Base-by-base conservation (phyloP, 2,888 invertebrate species). In the Automeris io region DNA sequence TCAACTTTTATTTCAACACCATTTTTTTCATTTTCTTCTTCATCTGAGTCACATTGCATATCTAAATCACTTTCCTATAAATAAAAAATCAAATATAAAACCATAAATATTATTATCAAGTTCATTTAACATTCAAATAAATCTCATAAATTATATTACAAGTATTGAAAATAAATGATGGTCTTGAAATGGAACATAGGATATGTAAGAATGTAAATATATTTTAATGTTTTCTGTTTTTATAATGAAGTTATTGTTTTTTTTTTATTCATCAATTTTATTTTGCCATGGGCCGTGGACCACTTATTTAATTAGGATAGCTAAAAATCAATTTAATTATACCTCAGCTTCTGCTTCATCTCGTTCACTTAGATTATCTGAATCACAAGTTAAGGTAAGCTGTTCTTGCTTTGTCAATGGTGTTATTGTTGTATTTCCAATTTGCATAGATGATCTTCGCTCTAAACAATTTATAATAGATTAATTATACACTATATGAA, bases 311-410 rank as follows among this genome's bases (percentile, higher is more conserved):
- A n/a, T n/a, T n/a, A 35, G 9, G 40, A 35, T 21, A 18, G 19
- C 18, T 4, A 21, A 23, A 18, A 21, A 33, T 18, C 43, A 23
- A 11, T 33, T 33, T 31, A 36, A 37, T 26, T n/a, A 44, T 63
- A 87, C 87, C 64, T 95, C 94, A 3, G 93, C 95, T 69, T 93
- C 93, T 9, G 93, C 93, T 72, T 94, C 93, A 66, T 93, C 93
- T 13, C 93, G 82, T 61, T 90, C 90, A 69, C 95, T 91, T 46
- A 92, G 87, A 47, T 92, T 92, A 55, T 93, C 92, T 3, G 91
- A 91, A 45, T 91, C 89, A 59, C 91, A 91, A 55, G 87, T 89
- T 54, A 92, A 83, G 38, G 91, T 89, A 49, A 88, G 79, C 80
- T 73, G 88, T 63, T 64, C 87, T 57, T 87, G 87, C 56, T 87